Conservation (phyloP, 23 tunicate species). For the Clavelina lepadiformis region DNA sequence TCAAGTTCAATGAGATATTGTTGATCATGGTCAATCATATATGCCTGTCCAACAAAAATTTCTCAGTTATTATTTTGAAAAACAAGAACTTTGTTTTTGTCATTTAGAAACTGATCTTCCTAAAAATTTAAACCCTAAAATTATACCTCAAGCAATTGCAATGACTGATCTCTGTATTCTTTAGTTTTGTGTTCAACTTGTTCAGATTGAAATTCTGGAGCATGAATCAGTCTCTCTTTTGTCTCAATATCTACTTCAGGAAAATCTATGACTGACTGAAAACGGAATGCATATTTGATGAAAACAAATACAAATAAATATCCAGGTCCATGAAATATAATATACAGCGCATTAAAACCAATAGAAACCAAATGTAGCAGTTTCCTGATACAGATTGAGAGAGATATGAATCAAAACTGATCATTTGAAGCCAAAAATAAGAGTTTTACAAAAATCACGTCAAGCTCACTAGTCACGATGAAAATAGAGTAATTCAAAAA, state of each 20-base stretch:
- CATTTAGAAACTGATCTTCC: background rate
- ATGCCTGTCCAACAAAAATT: slow-evolving; percentile 25
- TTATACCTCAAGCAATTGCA: slow-evolving; percentile 49
- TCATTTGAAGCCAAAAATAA: too few relatives aligned
- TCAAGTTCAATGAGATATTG: slow-evolving; percentile 83
- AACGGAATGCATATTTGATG: background rate
- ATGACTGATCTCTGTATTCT: slow-evolving; percentile 39
- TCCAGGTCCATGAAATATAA: background rate
- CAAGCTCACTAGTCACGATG: too few relatives aligned
- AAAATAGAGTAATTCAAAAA: too few relatives aligned
- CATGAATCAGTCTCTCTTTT: slow-evolving; percentile 50
- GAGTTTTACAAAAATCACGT: too few relatives aligned
- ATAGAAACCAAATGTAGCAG: too few relatives aligned
- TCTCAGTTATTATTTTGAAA: too few relatives aligned
- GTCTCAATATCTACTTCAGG: slow-evolving; percentile 41
- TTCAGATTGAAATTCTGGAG: slow-evolving; percentile 44
- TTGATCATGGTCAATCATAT: slow-evolving; percentile 65
- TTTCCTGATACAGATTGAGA: too few relatives aligned
- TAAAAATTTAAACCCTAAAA: too few relatives aligned
- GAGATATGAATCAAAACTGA: too few relatives aligned
- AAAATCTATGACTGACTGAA: slow-evolving; percentile 23
- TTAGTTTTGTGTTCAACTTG: slow-evolving; percentile 19
- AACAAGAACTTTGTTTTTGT: background rate
- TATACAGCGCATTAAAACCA: too few relatives aligned
- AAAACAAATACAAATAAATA: background rate